These are phyloP conservation scores for Coranthus polyacanthus DNA, from an alignment of 2,797 vertebrate genomes.

Conservation along the genomic window DNA sequence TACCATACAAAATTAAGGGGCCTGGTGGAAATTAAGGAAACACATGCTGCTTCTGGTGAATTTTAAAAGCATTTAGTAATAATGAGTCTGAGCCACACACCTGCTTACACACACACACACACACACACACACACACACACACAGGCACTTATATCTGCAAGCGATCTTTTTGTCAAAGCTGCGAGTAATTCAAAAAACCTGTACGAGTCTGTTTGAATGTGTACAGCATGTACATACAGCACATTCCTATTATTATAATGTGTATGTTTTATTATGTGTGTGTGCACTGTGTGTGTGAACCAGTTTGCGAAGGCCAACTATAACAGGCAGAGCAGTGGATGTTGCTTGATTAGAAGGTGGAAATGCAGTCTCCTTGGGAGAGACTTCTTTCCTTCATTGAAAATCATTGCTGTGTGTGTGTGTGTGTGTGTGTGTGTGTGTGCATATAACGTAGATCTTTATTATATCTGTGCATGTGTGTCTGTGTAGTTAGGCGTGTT, in stretches of 20 bases:
- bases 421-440: neutral
- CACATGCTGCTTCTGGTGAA: neutral
- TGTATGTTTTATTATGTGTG: slow-evolving; percentile 20
- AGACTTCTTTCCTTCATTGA: slow-evolving; percentile 37
- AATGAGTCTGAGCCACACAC: slow-evolving; percentile 2
- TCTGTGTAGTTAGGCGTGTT: slow-evolving; percentile 14
- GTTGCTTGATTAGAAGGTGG: slow-evolving; percentile 64
- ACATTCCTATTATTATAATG: slow-evolving; percentile 25
- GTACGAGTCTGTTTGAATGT: neutral
- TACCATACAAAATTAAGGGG: too few relatives aligned
- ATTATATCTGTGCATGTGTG: neutral
- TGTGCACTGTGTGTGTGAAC: slow-evolving; percentile 19
- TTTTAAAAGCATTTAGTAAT: neutral
- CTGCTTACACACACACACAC: slow-evolving; percentile 5
- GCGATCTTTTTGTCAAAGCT: slow-evolving; percentile 15
- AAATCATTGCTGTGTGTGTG: slow-evolving; percentile 48
- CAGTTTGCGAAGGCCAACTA: slow-evolving; percentile 60
- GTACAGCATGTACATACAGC: slow-evolving; percentile 1
- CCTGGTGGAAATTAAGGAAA: neutral
- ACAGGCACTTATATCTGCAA: neutral
- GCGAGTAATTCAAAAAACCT: slow-evolving; percentile 8
- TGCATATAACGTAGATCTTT: neutral
- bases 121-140: neutral
- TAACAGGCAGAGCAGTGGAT: slow-evolving; percentile 66
- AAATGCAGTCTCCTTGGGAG: slow-evolving; percentile 51